Evolutionary conservation across 2,888 invertebrate genomes (phyloP), one percentile per base, ranked within the genome.

Genomic region (Xylophagus ater): DNA sequence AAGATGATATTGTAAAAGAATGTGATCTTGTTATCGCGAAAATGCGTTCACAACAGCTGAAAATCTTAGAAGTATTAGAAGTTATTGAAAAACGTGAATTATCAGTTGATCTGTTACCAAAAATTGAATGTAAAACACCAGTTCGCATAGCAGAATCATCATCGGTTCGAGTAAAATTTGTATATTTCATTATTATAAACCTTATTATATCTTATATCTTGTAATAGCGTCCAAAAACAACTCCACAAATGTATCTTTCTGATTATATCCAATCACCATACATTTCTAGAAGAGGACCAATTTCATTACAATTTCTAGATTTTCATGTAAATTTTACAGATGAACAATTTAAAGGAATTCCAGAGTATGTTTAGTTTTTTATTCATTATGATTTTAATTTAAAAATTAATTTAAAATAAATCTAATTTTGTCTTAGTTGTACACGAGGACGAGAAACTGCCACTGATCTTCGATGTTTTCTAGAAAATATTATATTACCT

Each of bases 361-460:
- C 57, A 20, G 56, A 53, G 55, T 57, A 52, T 37, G 38, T 30
- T 7, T n/a, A 8, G 23, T 23, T 23, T 23, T 7, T 23, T 9
- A 8, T 23, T 8, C 23, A 6, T 7, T 23, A 9, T 23, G 23
- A 23, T 8, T 8, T 23, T 8, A 23, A 8, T 7, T 9, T 23
- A 6, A 9, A 8, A 6, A 23, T 8, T 8, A 20, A 14, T 13
- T n/a, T 20, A 20, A 15, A 21, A 10, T 21, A 9, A 10, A 4
- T 6, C 6, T n/a, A 12, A 18, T 37, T 36, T 28, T 12, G 21
- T 29, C 37, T 0, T 26, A 57, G 57, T 30, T 57, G 56, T 28
- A 53, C 57, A 49, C 48, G 50, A 28, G 58, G 58, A 2, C 51
- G 58, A 1, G 55, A 54, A 29, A 52, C 49, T 2, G 30, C 52